Base-by-base conservation (phyloP, 2,888 invertebrate genomes). In the Calameuta pallipes region DNA sequence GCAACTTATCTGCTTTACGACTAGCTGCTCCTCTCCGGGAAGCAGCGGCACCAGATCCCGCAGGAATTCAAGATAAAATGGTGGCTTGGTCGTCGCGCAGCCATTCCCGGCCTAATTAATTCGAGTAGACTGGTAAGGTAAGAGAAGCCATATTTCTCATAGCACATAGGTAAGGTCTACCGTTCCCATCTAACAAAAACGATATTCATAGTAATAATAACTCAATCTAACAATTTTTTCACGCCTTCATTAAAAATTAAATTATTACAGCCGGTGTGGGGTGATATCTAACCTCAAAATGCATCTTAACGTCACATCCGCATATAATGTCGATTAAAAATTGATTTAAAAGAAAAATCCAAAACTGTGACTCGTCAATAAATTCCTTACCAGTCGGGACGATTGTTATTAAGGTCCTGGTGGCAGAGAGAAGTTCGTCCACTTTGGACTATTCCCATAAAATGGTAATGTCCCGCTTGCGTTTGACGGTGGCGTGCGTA, bases 1-100 rank as follows among this genome's bases (percentile, higher is more conserved):
- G 90, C 89, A 88, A 90, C 90, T 90, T 90, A 88, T 90, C 90
- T 90, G 89, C 88, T 90, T 90, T 90, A 90, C 90, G 90, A 90
- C 87, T 87, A 87, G 88, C 88, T 86, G 87, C 86, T 84, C 85
- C 86, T 78, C 74, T 68, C 74, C 76, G 73, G 77, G 77, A 78
- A 56, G 75, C 74, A 77, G 69, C 69, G 76, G 71, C 75, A 79
- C 76, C 75, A 68, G 76, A 70, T 56, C 41, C 68, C 69, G 69
- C 83, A 82, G 82, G 81, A 80, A 77, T 76, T 76, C 80, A 80
- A 86, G 88, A 87, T 87, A 86, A 87, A 88, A 87, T 86, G 85
- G 83, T 84, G 85, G 81, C 34, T 12, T 31, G 12, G 33, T 34
- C 71, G 31, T 31, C 71, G 73, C 75, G 80, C 75, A 73, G 79